Base-by-base conservation (phyloP, 2,113 vertebrate genomes). In the Natator depressus region DNA sequence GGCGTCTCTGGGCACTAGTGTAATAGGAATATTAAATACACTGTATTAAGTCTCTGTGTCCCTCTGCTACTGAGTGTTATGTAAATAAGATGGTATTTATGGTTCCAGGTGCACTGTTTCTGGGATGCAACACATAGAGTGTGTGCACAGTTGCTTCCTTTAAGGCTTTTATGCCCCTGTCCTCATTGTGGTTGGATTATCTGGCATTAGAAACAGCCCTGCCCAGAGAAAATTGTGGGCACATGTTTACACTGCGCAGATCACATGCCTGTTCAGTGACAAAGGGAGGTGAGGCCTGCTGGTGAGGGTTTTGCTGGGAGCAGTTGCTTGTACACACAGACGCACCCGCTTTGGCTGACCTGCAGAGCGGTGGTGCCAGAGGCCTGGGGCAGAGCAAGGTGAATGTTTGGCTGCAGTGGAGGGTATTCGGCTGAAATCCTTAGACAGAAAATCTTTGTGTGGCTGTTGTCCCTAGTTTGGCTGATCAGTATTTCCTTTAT, bases 11-110 rank as follows among this genome's bases (percentile, higher is more conserved):
- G 90, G 79, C 0, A 4, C 94, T 96, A 96, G 96, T 97, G 97
- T 95, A 97, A 95, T 78, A 1, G 81, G 11, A 89, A 88, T 80
- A 88, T 82, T 88, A 89, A 87, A 80, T 97, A 92, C 82, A 96
- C 79, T 27, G 88, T 93, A 54, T 0, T 97, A 96, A 96, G 95
- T 96, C 88, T 96, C 97, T 97, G 96, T 96, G 96, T 94, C 92
- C 91, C 91, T 84, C 95, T 97, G 86, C 97, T 90, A 92, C 59
- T 0, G 57, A 81, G 93, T 78, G 82, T 96, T 97, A 96, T 92
- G 94, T 94, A 95, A 96, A 95, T 93, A 78, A 88, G 94, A 85
- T 51, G 93, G 89, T 94, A 92, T 96, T 97, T 96, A 59, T 75
- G 94, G 95, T 80, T 8, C 75, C 95, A 96, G 96, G 97, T 97